These are phyloP conservation scores for Nebria ingens DNA, from an alignment of 1,140 invertebrate genomes.

Conservation along the genomic window DNA sequence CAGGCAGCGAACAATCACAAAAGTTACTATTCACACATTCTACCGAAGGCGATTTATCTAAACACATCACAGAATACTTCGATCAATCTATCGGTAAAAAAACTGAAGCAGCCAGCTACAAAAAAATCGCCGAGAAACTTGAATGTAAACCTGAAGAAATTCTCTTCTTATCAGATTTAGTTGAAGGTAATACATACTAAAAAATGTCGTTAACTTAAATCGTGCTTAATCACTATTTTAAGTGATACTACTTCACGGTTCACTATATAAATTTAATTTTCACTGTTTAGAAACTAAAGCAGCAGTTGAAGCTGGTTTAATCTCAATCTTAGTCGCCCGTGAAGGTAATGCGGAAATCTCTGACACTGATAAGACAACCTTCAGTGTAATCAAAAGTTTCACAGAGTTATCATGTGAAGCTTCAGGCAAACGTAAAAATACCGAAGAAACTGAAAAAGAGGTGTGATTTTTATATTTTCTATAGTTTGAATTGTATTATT, in stretches of 20 bases:
- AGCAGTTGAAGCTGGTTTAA: conserved; percentile 57
- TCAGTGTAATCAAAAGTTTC: conserved; percentile 44
- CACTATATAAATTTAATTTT: too few species aligned
- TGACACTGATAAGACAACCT: conserved; percentile 44
- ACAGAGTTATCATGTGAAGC: conserved; percentile 22
- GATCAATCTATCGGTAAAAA: conserved; percentile 77
- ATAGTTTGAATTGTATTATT: conserved; percentile 12
- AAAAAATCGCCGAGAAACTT: conserved; percentile 57
- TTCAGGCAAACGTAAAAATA: background rate
- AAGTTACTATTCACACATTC: conserved; percentile 77
- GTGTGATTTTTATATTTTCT: background rate
- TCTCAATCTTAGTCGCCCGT: conserved; percentile 52
- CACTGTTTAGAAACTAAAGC: conserved; percentile 60
- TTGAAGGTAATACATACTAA: conserved; percentile 49
- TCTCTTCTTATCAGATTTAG: conserved; percentile 76
- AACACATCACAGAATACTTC: conserved; percentile 71
- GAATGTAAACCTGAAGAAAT: conserved; percentile 50
- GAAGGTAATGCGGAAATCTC: conserved; percentile 59
- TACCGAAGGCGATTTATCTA: conserved; percentile 60
- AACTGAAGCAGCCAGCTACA: conserved; percentile 56
- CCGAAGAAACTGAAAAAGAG: conserved; percentile 4
- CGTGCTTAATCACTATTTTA: background rate
- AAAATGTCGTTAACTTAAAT: conserved; percentile 6
- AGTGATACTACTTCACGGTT: conserved; percentile 13
- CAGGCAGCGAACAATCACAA: conserved; percentile 84